A percentile compares a stretch with the other conserved stretches of the same genome.
Conservation (phyloP, 2,888 invertebrate genomes). For the Hyposoter dolosus region DNA sequence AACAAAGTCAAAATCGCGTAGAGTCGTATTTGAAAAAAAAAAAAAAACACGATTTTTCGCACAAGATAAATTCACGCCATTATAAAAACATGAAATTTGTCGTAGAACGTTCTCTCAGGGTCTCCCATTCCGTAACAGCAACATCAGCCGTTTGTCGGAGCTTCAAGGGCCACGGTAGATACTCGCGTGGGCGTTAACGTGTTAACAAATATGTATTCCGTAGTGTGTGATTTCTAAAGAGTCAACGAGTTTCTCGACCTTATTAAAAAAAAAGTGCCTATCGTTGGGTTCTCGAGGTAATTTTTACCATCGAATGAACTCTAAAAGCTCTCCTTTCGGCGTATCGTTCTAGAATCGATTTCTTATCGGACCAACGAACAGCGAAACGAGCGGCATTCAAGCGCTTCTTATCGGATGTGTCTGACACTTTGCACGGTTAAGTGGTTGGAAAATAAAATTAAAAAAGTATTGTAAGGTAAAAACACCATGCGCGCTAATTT, state of each 20-base stretch:
- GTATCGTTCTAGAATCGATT: conserved; percentile 66
- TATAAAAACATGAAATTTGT: too few species aligned
- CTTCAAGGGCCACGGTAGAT: background rate
- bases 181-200: background rate
- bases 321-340: conserved; percentile 60
- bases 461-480: conserved; percentile 26
- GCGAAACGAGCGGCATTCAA: conserved; percentile 66
- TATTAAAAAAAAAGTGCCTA: conserved; percentile 54
- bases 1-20: too few species aligned
- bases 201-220: background rate
- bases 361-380: conserved; percentile 66
- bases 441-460: conserved; percentile 55
- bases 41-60: too few species aligned
- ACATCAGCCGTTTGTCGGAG: background rate
- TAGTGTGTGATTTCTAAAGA: background rate
- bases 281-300: conserved; percentile 50
- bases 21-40: too few species aligned
- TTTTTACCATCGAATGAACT: conserved; percentile 64
- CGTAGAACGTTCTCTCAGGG: too few species aligned
- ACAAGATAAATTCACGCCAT: too few species aligned
- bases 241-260: conserved; percentile 55
- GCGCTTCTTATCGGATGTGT: conserved; percentile 48
- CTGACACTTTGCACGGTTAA: conserved; percentile 42
- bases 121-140: background rate
- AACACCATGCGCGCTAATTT: conserved; percentile 8